Evolutionary conservation across 1,140 invertebrate species (phyloP), one percentile per base, ranked within the genome.

Genomic region (Eupristina koningsbergeri): DNA sequence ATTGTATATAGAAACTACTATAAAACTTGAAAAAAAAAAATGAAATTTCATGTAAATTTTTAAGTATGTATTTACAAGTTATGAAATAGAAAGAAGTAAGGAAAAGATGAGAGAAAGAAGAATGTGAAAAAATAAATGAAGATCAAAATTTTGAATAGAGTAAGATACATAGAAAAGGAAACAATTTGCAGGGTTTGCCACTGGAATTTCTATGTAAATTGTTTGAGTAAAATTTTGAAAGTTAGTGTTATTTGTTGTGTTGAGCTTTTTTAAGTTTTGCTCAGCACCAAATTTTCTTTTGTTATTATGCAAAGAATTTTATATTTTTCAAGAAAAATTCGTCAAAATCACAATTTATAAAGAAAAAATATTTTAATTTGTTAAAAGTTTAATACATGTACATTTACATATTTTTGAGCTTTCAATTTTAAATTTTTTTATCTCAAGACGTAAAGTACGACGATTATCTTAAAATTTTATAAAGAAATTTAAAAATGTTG

Each of bases 141-240:
- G 80, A 81, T 81, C 9, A 45, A 53, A 47, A 81, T 39, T 73
- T 45, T 45, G 34, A 69, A 81, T 81, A 61, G 61, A 71, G 2
- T 50, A 50, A 50, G 47, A 17, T 11, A 17, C 36, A 45, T 75
- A 50, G 17, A 50, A 39, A 19, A 80, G 67, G 61, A 58, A 74
- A 76, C 26, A 75, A 81, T 47, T 81, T 61, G 80, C 61, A 47
- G 26, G 73, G 71, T 50, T 81, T 63, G 63, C 61, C 74, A 19
- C 41, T 41, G 74, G 34, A 83, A 83, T 83, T 83, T 64, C 61
- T 76, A 36, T 36, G 80, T 39, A 82, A 82, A 76, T 82, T 82
- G 73, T 82, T 82, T 76, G 80, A 29, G 22, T 26, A 36, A 58
- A 82, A 63, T 63, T 50, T 50, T 82, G 17, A 80, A 80, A 80